Base-by-base conservation (phyloP, 92 coral and sea anemone species). In the Heliopora coerulea region DNA sequence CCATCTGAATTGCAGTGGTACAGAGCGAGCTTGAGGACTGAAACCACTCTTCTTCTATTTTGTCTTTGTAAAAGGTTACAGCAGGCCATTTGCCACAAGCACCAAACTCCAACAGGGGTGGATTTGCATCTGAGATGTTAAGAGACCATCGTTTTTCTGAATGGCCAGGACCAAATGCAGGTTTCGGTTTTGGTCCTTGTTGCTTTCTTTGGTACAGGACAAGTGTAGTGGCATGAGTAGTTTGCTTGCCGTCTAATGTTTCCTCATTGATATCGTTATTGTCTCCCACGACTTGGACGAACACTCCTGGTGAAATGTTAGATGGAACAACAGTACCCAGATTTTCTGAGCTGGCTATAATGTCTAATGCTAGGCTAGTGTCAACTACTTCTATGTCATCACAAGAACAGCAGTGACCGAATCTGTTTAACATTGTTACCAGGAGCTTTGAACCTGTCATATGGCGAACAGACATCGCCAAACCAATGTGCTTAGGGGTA, bases 221-320 rank as follows among this genome's bases (percentile, higher is more conserved):
- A 56, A 87, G 24, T 3, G 83, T 79, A 0, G 86, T 83, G 50
- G 88, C 91, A 58, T 83, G 84, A 6, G 83, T 88, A 24, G 91
- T 87, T 24, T 80, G 54, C 49, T 79, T 83, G 5, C 91, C 88
- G 65, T 87, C 91, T 1, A 87, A 65, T 23, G 88, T 87, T 49
- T 87, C 86, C 64, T 80, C 88, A 33, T 76, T 84, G 24, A 87
- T 8, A 31, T 84, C 88, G 27, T 84, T 83, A 77, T 83, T 87
- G 33, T 87, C 86, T 17, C 62, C 75, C 1, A 83, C 91, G 3
- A 70, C 78, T 29, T 88, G 89, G 0, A 85, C 62, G 31, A 88
- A 88, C n/a, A 33, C 40, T 0, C 89, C 92, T 37, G 92, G 85
- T 24, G 17, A 82, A 81, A 73, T 83, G 24, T 83, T 83, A 25